A percentile compares a stretch with the other conserved stretches of the same genome.
Evolutionary conservation across 2,113 vertebrate genomes (phyloP).

Genomic region (Aviceda subcristata): DNA sequence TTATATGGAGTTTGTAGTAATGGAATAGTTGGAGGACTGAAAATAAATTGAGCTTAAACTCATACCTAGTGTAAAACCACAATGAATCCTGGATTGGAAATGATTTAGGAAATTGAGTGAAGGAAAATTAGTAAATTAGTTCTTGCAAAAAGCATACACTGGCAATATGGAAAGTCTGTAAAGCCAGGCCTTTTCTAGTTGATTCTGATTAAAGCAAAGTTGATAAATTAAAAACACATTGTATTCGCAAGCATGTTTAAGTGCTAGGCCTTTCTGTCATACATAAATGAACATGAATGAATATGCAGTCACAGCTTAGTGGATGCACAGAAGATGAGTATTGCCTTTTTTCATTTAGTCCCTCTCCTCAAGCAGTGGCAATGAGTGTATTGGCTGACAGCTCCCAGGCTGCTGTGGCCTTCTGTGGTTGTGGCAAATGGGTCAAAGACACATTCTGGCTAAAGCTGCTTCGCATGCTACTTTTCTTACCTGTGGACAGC

Average conservation of each 20-base stretch:
- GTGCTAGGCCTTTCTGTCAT: neutral
- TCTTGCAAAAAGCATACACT: neutral
- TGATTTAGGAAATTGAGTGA: neutral
- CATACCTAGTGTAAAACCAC: neutral
- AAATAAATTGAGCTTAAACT: neutral
- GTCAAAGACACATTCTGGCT: neutral
- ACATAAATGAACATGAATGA: neutral
- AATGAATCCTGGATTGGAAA: neutral
- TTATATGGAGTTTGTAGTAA: neutral
- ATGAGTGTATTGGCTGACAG: neutral
- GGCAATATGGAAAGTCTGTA: neutral
- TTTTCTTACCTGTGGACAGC: neutral
- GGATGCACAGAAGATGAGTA: neutral
- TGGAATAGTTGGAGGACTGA: neutral
- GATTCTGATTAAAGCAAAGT: neutral
- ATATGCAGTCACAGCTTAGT: neutral
- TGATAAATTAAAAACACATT: neutral
- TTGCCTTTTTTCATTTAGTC: neutral
- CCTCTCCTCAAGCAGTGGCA: neutral
- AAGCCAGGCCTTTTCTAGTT: neutral
- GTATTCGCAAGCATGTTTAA: neutral
- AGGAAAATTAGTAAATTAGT: neutral
- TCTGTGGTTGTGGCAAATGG: neutral
- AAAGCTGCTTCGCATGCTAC: neutral
- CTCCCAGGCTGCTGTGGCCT: neutral